A percentile compares a stretch with the other conserved stretches of the same genome.
Evolutionary conservation across 35 echinoderm and acorn worm species (phyloP).

Genomic region (Apostichopus japonicus): DNA sequence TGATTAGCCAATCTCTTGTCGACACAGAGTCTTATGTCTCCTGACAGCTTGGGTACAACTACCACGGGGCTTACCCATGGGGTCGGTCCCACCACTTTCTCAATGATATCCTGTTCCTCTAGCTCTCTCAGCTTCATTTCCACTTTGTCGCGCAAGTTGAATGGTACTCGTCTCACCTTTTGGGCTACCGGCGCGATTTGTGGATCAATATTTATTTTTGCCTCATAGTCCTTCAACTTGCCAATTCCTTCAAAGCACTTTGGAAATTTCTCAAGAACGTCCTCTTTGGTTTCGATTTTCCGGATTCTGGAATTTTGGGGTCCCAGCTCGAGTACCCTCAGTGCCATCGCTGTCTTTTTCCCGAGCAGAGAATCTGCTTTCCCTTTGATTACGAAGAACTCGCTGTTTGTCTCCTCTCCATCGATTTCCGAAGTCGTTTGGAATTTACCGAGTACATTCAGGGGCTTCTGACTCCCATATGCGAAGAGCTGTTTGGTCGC

Average conservation of each 20-base stretch:
- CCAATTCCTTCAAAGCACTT: conserved; percentile 65
- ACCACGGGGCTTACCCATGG: too few relatives aligned
- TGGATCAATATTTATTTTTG: conserved; percentile 63
- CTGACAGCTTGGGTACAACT: too few relatives aligned
- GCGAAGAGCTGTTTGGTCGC: neutral
- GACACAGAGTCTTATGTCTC: too few relatives aligned
- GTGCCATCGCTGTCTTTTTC: neutral
- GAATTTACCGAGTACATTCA: conserved; percentile 34
- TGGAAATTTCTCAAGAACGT: conserved; percentile 11
- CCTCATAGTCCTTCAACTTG: conserved; percentile 65
- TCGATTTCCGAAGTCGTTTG: neutral
- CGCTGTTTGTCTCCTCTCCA: neutral
- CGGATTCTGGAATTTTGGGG: conserved; percentile 1
- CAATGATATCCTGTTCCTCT: too few relatives aligned
- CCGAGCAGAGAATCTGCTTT: neutral
- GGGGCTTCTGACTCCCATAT: conserved; percentile 1
- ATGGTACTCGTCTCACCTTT: conserved; percentile 41
- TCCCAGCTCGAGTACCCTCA: neutral
- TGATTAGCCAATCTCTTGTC: too few relatives aligned
- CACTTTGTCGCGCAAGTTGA: conserved; percentile 59
- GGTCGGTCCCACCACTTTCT: conserved; percentile 22
- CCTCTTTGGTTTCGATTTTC: neutral
- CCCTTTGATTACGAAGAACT: conserved; percentile 24
- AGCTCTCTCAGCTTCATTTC: too few relatives aligned
- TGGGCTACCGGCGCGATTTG: conserved; percentile 53